Evolutionary conservation across 1,140 invertebrate species (phyloP).

Genomic region (Pseudoatta argentina): DNA sequence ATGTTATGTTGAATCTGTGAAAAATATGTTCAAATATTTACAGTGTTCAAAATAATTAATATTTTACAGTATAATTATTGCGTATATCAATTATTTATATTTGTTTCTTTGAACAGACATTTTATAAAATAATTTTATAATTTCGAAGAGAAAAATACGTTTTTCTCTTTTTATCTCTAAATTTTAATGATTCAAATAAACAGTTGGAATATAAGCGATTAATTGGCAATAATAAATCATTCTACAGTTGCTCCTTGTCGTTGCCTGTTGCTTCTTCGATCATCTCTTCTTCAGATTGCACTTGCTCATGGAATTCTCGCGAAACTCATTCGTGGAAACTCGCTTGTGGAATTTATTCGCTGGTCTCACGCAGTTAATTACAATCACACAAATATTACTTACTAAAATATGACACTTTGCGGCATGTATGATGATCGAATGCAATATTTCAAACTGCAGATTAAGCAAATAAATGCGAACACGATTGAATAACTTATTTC

Average conservation of each 20-base stretch:
- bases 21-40: no score
- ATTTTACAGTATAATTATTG: no score
- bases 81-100: no score
- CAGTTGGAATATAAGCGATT: no score
- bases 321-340: background rate
- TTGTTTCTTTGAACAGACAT: no score
- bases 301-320: background rate
- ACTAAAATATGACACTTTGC: background rate
- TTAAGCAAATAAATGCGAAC: background rate
- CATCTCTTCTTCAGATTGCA: background rate
- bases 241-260: background rate
- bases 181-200: no score
- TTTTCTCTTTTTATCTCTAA: no score
- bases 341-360: background rate
- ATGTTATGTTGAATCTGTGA: no score
- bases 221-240: background rate
- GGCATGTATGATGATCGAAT: background rate
- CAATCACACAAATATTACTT: background rate
- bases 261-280: background rate
- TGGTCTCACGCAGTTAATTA: background rate
- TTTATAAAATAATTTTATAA: no score
- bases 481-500: background rate
- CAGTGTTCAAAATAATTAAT: no score
- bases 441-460: background rate
- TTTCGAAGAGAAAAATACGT: no score